Percentiles rank a stretch among this genome's conserved stretches.
Conservation (phyloP, 2,797 vertebrate genomes). For the Poecile montanus region DNA sequence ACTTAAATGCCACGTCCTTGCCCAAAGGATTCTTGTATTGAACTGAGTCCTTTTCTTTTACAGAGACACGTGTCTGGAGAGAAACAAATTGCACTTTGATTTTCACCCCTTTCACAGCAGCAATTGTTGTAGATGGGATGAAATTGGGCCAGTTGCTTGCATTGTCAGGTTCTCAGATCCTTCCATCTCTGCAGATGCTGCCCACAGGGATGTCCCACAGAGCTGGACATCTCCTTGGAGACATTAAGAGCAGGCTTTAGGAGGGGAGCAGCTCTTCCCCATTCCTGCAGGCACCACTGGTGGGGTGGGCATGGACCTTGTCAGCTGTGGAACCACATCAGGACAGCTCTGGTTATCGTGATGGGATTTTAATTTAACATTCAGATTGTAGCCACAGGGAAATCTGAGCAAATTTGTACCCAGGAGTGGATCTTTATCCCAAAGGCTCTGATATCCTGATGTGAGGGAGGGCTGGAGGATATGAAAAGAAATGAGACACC, state of each 20-base stretch:
- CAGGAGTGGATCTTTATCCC: background rate
- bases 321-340: background rate
- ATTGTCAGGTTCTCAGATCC: background rate
- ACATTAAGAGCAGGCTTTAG: background rate
- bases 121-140: background rate
- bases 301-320: background rate
- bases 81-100: background rate
- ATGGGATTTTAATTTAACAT: background rate
- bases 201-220: background rate
- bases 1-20: conserved; percentile 49
- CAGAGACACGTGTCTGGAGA: background rate
- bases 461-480: background rate
- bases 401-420: background rate
- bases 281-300: background rate
- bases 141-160: background rate
- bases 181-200: background rate
- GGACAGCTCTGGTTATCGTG: background rate
- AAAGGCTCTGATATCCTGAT: background rate
- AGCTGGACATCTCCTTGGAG: background rate
- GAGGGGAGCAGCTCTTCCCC: background rate
- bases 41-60: background rate
- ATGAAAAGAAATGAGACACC: background rate
- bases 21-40: background rate
- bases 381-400: background rate
- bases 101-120: background rate